Evolutionary conservation across 2,113 vertebrate genomes (phyloP).

Genomic region (Ctenodactylus gundi): DNA sequence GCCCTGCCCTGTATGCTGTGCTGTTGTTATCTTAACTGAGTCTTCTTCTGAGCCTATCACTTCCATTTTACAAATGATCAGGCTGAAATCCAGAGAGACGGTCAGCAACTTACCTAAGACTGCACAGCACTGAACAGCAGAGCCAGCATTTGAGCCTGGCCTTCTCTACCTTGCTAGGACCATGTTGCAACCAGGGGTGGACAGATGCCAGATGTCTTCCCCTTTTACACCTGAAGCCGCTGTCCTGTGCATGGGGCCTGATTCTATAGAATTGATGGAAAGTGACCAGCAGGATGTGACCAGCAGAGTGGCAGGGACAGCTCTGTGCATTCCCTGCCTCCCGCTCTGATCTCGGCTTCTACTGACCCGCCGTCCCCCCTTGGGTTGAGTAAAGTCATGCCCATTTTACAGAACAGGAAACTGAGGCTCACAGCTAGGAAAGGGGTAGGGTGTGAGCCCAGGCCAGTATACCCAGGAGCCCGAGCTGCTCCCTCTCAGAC

Average conservation of each 20-base stretch:
- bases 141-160: neutral
- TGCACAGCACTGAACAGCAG: neutral
- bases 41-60: neutral
- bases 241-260: neutral
- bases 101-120: neutral
- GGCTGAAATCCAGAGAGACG: neutral
- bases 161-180: neutral
- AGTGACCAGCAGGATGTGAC: neutral
- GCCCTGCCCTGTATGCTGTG: accelerated
- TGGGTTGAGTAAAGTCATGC: neutral
- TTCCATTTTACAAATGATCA: neutral
- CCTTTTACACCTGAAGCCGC: neutral
- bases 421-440: neutral
- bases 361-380: accelerated
- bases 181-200: too few species aligned
- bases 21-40: accelerated
- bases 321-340: neutral
- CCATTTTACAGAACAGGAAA: slow-evolving; percentile 13
- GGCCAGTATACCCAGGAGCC: neutral
- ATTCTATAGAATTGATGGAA: too few species aligned
- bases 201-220: neutral
- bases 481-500: neutral
- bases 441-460: neutral
- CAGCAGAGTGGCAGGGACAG: neutral
- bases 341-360: neutral